A percentile compares a stretch with the other conserved stretches of the same genome.
Evolutionary conservation across 1,140 invertebrate genomes (phyloP).

Genomic region (Eurosta solidaginis): DNA sequence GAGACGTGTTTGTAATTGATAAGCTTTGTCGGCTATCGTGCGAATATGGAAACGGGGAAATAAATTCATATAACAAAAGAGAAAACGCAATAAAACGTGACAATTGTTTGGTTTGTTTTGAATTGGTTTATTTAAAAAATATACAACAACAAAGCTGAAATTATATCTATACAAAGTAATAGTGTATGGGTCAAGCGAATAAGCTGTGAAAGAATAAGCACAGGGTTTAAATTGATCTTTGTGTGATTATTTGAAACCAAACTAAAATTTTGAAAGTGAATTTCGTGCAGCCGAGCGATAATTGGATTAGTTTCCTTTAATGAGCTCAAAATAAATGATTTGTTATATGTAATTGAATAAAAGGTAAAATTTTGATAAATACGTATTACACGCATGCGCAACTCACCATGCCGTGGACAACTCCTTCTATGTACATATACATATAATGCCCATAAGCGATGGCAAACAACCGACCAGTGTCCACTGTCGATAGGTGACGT

Average conservation of each 20-base stretch:
- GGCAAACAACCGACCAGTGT: no score
- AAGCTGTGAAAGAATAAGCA: not conserved
- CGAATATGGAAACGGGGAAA: slow-evolving; percentile 11
- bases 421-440: no score
- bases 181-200: not conserved
- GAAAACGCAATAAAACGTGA: not conserved
- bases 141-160: not conserved
- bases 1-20: not conserved
- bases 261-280: not conserved
- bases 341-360: not conserved
- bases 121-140: not conserved
- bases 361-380: not conserved
- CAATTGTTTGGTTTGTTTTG: not conserved
- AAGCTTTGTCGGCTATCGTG: not conserved
- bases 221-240: slow-evolving; percentile 2
- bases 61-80: not conserved
- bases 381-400: not conserved
- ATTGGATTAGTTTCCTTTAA: not conserved
- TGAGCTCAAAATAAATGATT: not conserved
- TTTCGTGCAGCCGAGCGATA: not conserved
- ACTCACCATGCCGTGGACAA: not conserved
- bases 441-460: no score
- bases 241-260: not conserved
- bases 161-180: not conserved
- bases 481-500: no score